Conservation (phyloP, 2,888 invertebrate species). For the Drosophila fulvimacula region DNA sequence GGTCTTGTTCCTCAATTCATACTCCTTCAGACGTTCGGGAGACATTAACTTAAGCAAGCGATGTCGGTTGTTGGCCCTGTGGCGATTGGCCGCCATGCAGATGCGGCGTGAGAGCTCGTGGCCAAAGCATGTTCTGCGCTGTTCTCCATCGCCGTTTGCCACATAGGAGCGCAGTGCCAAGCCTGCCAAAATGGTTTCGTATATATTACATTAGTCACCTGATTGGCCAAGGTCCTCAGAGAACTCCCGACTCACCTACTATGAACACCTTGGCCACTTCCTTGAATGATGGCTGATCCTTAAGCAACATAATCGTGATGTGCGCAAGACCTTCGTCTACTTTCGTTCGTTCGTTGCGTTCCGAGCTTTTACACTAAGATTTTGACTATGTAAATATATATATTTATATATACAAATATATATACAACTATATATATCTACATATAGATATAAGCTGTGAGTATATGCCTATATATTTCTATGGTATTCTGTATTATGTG, state of each 20-base stretch:
- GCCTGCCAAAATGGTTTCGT: slow-evolving; percentile 19
- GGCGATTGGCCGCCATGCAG: slow-evolving; percentile 30
- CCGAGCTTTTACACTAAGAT: slow-evolving; percentile 1
- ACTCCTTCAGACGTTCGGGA: slow-evolving; percentile 43
- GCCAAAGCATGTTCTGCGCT: slow-evolving; percentile 42
- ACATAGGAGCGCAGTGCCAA: slow-evolving; percentile 52
- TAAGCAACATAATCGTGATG: slow-evolving; percentile 37
- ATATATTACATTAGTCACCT: neutral
- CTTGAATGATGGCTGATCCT: slow-evolving; percentile 42
- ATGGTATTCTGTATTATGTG: neutral
- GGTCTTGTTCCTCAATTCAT: slow-evolving; percentile 24
- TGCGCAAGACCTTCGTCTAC: neutral
- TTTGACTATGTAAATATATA: slow-evolving; percentile 1
- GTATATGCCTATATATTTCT: neutral
- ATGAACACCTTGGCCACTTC: slow-evolving; percentile 53
- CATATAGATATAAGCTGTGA: neutral
- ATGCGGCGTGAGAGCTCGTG: slow-evolving; percentile 47
- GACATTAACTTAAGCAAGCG: slow-evolving; percentile 17
- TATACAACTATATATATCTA: neutral
- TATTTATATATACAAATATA: neutral
- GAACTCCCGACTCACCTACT: slow-evolving; percentile 37
- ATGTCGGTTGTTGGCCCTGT: slow-evolving; percentile 1
- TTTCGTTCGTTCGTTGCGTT: neutral
- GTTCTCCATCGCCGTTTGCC: slow-evolving; percentile 32
- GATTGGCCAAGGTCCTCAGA: neutral